Percentiles rank a stretch among this genome's conserved stretches.
These are phyloP conservation scores for Drosophila repleta DNA, from an alignment of 1,140 invertebrate species.

Conservation along the genomic window DNA sequence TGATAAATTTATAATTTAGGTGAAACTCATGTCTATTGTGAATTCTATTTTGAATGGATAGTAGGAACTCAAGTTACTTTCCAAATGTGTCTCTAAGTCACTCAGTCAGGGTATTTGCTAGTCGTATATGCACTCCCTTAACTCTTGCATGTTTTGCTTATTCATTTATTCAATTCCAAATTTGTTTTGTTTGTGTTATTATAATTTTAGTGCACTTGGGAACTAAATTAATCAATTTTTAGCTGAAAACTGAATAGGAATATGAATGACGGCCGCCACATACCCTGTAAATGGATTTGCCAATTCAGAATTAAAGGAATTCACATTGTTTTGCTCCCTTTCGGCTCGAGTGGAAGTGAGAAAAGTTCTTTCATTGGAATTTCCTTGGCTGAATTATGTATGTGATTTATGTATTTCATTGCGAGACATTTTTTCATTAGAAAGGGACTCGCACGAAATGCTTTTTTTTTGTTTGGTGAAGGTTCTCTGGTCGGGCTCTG, in stretches of 20 bases:
- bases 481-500: slow-evolving; percentile 15
- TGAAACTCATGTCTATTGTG: no score
- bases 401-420: slow-evolving; percentile 9
- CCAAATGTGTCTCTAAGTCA: no score
- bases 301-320: no score
- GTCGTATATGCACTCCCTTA: neutral
- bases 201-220: no score
- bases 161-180: neutral
- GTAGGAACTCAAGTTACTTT: no score
- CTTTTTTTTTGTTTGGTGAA: slow-evolving; percentile 6
- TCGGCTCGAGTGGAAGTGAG: neutral
- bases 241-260: no score
- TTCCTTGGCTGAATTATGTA: slow-evolving; percentile 11
- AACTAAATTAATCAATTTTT: no score
- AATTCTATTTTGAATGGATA: no score
- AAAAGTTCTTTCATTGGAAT: neutral
- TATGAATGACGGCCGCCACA: no score
- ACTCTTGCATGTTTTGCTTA: neutral
- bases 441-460: neutral
- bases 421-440: slow-evolving; percentile 4
- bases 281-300: no score
- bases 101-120: neutral
- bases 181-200: neutral
- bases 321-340: neutral
- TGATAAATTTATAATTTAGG: no score